Evolutionary conservation across 2,113 vertebrate genomes (phyloP).

Genomic region (Pelecanoides urinatrix): DNA sequence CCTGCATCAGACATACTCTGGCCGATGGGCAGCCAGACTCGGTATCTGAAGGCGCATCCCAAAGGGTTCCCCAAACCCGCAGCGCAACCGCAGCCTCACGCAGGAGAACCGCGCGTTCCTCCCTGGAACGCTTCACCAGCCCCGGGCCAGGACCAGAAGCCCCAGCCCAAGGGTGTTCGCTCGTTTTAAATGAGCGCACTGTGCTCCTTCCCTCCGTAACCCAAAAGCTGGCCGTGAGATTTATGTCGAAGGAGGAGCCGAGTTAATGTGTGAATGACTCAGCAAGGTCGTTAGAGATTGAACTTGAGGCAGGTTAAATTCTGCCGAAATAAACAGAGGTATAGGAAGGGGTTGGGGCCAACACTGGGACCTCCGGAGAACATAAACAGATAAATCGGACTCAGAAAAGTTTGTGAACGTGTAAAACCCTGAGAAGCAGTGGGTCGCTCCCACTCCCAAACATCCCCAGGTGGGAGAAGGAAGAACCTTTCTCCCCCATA

Average conservation of each 20-base stretch:
- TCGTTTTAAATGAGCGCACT: not conserved
- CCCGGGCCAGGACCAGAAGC: not conserved
- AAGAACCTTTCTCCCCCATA: not conserved
- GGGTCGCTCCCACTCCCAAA: not conserved
- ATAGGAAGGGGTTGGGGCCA: not conserved
- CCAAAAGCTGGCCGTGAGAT: not conserved
- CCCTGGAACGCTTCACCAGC: not conserved
- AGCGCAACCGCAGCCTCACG: not conserved
- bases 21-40: not conserved
- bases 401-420: not conserved
- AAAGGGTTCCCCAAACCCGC: not conserved
- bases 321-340: not conserved
- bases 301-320: not conserved
- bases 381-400: not conserved
- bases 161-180: not conserved
- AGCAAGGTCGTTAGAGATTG: not conserved
- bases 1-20: not conserved
- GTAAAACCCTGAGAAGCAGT: not conserved
- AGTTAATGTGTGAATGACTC: not conserved
- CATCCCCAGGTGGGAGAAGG: not conserved
- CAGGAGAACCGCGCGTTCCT: not conserved
- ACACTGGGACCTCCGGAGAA: not conserved
- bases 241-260: not conserved
- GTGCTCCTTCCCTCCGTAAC: not conserved
- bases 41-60: not conserved